These are phyloP conservation scores for Latrodectus geometricus DNA, from an alignment of 1,140 invertebrate genomes.

Conservation along the genomic window DNA sequence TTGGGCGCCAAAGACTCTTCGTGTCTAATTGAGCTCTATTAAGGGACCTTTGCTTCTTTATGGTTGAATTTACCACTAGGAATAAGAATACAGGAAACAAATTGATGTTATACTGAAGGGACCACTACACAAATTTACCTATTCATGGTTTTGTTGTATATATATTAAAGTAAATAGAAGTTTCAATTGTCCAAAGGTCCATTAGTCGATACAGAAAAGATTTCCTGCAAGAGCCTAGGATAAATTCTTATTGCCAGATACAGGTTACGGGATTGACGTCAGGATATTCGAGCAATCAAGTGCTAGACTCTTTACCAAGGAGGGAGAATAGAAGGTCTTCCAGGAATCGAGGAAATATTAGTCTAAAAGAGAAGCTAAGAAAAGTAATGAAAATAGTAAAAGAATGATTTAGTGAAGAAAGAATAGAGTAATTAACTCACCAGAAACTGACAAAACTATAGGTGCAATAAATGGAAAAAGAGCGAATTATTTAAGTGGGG, in stretches of 20 bases:
- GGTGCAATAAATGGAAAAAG: slow-evolving; percentile 60
- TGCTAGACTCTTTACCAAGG: slow-evolving; percentile 61
- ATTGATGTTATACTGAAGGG: slow-evolving; percentile 18
- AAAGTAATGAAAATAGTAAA: slow-evolving; percentile 9
- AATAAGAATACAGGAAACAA: slow-evolving; percentile 25
- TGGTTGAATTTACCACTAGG: slow-evolving; percentile 29
- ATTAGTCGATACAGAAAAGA: slow-evolving; percentile 58
- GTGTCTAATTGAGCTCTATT: slow-evolving; percentile 51
- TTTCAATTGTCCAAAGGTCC: slow-evolving; percentile 61
- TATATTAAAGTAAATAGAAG: slow-evolving; percentile 43
- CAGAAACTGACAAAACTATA: slow-evolving; percentile 61
- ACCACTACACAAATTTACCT: slow-evolving; percentile 13
- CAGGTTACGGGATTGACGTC: slow-evolving; percentile 53
- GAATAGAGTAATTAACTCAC: slow-evolving; percentile 44
- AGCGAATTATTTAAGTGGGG: slow-evolving; percentile 56
- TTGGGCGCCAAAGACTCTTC: slow-evolving; percentile 61
- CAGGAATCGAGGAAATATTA: slow-evolving; percentile 59
- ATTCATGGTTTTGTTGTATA: slow-evolving; percentile 20
- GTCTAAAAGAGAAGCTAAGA: slow-evolving; percentile 59
- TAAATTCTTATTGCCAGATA: slow-evolving; percentile 59
- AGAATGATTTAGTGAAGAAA: background rate
- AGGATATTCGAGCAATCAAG: slow-evolving; percentile 54
- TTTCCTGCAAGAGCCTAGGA: slow-evolving; percentile 60
- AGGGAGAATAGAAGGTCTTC: slow-evolving; percentile 61
- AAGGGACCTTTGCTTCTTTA: slow-evolving; percentile 41